phyloP scores from a whole-genome alignment of 2,888 invertebrate genomes.

The Ceratothoa steindachneri region DNA sequence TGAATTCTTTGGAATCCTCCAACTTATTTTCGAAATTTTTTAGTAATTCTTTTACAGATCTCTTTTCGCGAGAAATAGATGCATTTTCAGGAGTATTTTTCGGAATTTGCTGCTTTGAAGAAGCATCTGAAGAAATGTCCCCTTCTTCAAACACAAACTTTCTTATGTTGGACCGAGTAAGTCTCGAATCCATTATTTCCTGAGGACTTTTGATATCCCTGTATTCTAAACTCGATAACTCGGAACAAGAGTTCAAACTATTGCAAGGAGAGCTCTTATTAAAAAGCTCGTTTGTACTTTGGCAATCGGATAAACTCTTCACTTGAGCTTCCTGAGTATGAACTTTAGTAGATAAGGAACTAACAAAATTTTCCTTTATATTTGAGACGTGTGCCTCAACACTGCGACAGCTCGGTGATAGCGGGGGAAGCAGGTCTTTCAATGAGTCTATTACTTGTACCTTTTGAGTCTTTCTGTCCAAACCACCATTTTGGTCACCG shows the following conservation, averaged over 20 bases:
- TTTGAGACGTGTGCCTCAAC: constrained; percentile 44
- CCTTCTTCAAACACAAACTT: constrained; percentile 45
- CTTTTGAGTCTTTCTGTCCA: background rate
- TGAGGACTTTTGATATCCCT: constrained; percentile 42
- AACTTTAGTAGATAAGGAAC: constrained; percentile 39
- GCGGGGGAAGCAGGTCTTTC: constrained; percentile 30
- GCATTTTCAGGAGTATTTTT: background rate
- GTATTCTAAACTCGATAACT: constrained; percentile 31
- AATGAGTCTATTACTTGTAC: background rate
- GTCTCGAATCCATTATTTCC: constrained; percentile 45
- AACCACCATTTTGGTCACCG: background rate
- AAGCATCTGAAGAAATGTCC: constrained; percentile 6
- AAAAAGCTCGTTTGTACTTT: constrained; percentile 24
- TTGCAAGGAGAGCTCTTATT: constrained; percentile 13
- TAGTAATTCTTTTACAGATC: constrained; percentile 55
- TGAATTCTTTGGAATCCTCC: constrained; percentile 30
- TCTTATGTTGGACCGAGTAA: constrained; percentile 43
- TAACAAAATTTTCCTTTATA: constrained; percentile 41
- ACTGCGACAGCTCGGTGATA: constrained; percentile 26
- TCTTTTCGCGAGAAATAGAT: constrained; percentile 46
- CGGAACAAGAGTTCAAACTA: constrained; percentile 23
- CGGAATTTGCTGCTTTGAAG: constrained; percentile 6
- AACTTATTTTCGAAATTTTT: constrained; percentile 56
- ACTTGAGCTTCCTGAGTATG: constrained; percentile 48
- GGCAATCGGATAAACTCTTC: constrained; percentile 34